Evolutionary conservation across 2,888 invertebrate species (phyloP), one percentile per base, ranked within the genome.

Genomic region (Cyclophora punctaria): DNA sequence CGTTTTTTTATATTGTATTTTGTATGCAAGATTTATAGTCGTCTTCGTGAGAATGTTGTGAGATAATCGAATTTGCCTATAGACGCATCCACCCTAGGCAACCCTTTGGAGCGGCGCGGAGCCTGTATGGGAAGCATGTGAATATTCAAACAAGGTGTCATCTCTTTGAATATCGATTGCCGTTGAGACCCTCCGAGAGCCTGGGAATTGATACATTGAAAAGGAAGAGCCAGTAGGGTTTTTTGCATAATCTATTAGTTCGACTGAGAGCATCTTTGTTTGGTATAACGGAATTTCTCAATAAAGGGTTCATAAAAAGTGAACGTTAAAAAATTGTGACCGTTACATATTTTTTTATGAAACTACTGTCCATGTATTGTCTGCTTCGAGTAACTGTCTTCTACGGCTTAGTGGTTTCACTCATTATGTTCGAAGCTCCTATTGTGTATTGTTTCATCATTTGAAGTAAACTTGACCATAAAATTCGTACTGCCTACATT

Each of bases 121-220:
- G 20, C 73, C 69, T 72, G 75, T 85, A 82, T 87, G 88, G 87
- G 87, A 87, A 87, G 34, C 71, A 80, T 75, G 78, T 78, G 83
- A 77, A 86, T 87, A 88, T 88, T 88, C 87, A 88, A 88, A 87
- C 85, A 88, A 87, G 88, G 86, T 88, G 87, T 87, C 88, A 87
- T 88, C 88, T 80, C 74, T 78, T 76, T 84, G 87, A 85, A 87
- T 88, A 88, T 88, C 88, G 88, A 88, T 88, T 83, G 87, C 78
- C 80, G 81, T 78, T 76, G 76, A 63, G 73, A 66, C 76, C 77
- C 73, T 78, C 83, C 73, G 71, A 58, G 76, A 73, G 75, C 85
- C 76, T 87, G 87, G 87, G 88, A 87, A 88, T 75, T 82, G 83
- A 82, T 85, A 81, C 76, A 71, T 63, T 83, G 78, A 82, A 86